These are phyloP conservation scores for Vollenhovia emeryi DNA, from an alignment of 1,140 invertebrate species.

Conservation along the genomic window DNA sequence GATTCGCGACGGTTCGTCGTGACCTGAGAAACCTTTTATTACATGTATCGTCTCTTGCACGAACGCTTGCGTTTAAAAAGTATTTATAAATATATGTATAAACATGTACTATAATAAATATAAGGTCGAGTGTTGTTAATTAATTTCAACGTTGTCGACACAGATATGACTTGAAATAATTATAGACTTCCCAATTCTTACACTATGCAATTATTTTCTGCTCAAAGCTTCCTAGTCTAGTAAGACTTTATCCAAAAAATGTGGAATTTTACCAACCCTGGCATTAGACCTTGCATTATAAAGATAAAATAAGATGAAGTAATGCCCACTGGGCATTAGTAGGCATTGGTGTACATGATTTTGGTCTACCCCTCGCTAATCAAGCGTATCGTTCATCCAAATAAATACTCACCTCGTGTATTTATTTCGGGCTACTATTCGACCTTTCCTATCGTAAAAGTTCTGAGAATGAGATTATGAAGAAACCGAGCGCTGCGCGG, in stretches of 20 bases:
- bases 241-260: too few relatives aligned
- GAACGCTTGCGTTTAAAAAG: not conserved
- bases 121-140: not conserved
- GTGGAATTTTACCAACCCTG: too few relatives aligned
- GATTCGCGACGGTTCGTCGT: conserved; percentile 71
- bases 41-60: not conserved
- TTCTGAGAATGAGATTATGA: conserved; percentile 24
- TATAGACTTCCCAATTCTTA: not conserved
- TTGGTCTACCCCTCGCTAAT: not conserved
- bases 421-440: not conserved
- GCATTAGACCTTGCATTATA: too few relatives aligned
- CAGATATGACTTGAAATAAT: not conserved
- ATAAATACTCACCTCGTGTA: not conserved
- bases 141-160: not conserved
- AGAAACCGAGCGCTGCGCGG: conserved; percentile 30
- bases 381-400: too few relatives aligned
- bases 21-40: conserved; percentile 61
- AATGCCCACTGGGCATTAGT: too few relatives aligned
- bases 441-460: not conserved
- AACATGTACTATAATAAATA: not conserved
- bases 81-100: not conserved
- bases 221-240: not conserved
- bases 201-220: not conserved
- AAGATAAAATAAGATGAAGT: too few relatives aligned
- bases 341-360: too few relatives aligned